Evolutionary conservation across 2,888 invertebrate species (phyloP).

Genomic region (Sceliomorpha sp.): DNA sequence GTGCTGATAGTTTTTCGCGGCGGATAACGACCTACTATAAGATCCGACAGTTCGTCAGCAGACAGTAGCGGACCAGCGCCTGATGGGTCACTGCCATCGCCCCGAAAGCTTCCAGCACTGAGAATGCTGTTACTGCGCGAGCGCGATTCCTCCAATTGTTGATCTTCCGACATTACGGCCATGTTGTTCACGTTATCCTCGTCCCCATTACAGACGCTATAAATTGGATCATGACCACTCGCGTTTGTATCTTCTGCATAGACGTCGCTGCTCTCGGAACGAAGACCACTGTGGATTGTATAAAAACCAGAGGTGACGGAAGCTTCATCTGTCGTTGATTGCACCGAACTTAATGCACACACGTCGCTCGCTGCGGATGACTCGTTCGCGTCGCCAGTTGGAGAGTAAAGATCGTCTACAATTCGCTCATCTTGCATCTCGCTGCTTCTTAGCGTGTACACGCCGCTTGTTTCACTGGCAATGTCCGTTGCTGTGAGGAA

Average conservation of each 20-base stretch:
- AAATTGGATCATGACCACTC: slow-evolving; percentile 75
- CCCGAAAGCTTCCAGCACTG: slow-evolving; percentile 91
- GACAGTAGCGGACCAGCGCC: slow-evolving; percentile 87
- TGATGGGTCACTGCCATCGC: slow-evolving; percentile 94
- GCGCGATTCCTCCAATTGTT: slow-evolving; percentile 65
- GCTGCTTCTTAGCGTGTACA: slow-evolving; percentile 87
- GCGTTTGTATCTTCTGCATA: slow-evolving; percentile 69
- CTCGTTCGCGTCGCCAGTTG: slow-evolving; percentile 69
- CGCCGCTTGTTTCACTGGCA: slow-evolving; percentile 92
- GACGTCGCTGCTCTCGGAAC: slow-evolving; percentile 77
- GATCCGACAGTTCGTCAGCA: slow-evolving; percentile 90
- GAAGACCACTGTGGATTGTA: slow-evolving; percentile 76
- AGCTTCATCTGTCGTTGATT: slow-evolving; percentile 77
- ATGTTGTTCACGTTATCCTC: slow-evolving; percentile 61
- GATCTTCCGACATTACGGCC: slow-evolving; percentile 32
- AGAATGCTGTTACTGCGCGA: slow-evolving; percentile 87
- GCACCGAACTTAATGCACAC: slow-evolving; percentile 74
- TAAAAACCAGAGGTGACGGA: slow-evolving; percentile 79
- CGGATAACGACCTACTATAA: slow-evolving; percentile 91
- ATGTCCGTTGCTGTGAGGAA: slow-evolving; percentile 70
- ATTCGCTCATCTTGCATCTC: slow-evolving; percentile 76
- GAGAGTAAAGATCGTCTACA: slow-evolving; percentile 70
- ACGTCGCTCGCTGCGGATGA: slow-evolving; percentile 73
- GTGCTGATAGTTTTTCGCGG: slow-evolving; percentile 89
- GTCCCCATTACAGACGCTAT: slow-evolving; percentile 75